Base-by-base conservation (phyloP, 1,140 invertebrate species). In the Conus ventricosus region DNA sequence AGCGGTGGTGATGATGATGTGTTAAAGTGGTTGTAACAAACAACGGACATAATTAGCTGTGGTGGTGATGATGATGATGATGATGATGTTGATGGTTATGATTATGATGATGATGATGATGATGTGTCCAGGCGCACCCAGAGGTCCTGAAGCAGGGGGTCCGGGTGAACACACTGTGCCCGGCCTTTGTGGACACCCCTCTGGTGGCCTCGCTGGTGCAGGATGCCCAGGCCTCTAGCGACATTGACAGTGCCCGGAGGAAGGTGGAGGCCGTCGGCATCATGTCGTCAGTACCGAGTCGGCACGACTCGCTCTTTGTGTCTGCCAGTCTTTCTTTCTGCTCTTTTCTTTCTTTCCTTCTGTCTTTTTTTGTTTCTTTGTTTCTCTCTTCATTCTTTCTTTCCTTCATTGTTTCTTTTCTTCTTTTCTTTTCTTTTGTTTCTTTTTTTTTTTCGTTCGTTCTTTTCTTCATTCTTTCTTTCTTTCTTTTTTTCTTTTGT, bases 101-200 rank as follows among this genome's bases (percentile, higher is more conserved):
- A 39, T 39, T 0, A 39, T 39, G 39, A 39, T 39, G 39, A 39
- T 39, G 39, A 39, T 39, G 39, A 39, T 39, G 39, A 39, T 39
- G 57, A 15, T 60, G 57, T 60, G 57, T 88, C 11, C 88, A 92
- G 91, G 80, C 86, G 39, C 90, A 91, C 84, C 85, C 88, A 25
- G 91, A 91, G 27, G 23, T 88, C 20, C 4, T 39, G 5, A 87
- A 85, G 13, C 88, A 83, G 57, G 92, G 92, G 6, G 89, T 93
- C 0, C 75, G 92, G 4, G 78, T 92, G 53, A 92, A 91, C 83
- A 83, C 88, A 0, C 55, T 92, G 13, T 92, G 92, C 88, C 92
- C 92, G 54, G 82, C 92, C 5, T 92, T 93, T 78, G 91, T 87
- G 11, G 92, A 93, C 75, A 93, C 92, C 15, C 51, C 88, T 11